Percentiles rank a stretch among this genome's conserved stretches.
These are phyloP conservation scores for Tiliacea citrago DNA, from an alignment of 2,888 invertebrate species.

Conservation along the genomic window DNA sequence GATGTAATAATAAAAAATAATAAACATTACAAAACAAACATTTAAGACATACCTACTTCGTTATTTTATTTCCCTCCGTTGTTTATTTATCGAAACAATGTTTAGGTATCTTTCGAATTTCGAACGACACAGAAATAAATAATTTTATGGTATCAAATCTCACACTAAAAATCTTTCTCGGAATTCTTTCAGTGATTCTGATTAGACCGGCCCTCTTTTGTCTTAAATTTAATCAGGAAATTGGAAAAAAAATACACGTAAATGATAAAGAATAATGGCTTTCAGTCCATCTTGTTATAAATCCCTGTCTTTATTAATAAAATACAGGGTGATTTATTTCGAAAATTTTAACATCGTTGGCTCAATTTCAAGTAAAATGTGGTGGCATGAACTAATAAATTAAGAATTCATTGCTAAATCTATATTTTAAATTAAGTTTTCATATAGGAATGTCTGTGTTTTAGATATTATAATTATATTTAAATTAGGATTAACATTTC, in stretches of 20 bases:
- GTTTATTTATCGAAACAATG: constrained; percentile 18
- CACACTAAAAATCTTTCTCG: constrained; percentile 11
- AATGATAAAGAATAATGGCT: constrained; percentile 53
- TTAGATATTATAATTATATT: not conserved
- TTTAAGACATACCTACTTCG: not conserved
- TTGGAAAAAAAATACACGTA: constrained; percentile 50
- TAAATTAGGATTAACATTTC: not conserved
- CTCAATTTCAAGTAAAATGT: constrained; percentile 31
- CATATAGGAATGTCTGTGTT: not conserved
- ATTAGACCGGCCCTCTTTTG: constrained; percentile 39
- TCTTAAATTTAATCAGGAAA: constrained; percentile 54
- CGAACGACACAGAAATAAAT: constrained; percentile 15
- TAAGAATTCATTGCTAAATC: constrained; percentile 22
- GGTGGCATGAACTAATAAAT: not conserved
- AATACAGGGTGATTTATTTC: constrained; percentile 26
- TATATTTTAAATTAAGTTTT: not conserved
- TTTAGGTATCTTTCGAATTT: constrained; percentile 12
- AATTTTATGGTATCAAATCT: constrained; percentile 20
- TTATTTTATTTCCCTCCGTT: constrained; percentile 1
- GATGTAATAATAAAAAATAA: not conserved
- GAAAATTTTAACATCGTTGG: constrained; percentile 25
- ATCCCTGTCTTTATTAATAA: constrained; percentile 49
- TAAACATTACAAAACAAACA: constrained; percentile 6
- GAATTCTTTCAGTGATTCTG: constrained; percentile 26
- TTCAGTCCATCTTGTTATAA: constrained; percentile 29